A percentile compares a stretch with the other conserved stretches of the same genome.
phyloP scores from a whole-genome alignment of 2,888 invertebrate genomes.

The Nephrotoma appendiculata region DNA sequence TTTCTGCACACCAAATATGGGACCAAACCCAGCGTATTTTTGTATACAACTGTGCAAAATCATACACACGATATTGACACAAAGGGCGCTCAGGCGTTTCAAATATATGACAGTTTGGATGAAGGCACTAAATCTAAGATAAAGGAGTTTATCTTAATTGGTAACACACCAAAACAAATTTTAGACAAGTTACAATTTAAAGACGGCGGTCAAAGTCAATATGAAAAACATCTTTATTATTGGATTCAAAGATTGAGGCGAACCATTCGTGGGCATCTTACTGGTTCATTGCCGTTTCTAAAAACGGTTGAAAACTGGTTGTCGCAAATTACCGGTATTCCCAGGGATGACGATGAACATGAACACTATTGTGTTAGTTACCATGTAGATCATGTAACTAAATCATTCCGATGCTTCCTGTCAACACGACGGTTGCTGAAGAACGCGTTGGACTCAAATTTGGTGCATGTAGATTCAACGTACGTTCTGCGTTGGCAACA shows the following conservation, averaged over 20 bases:
- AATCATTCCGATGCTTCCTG: neutral
- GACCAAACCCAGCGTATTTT: no score
- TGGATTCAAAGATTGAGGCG: no score
- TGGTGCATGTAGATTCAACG: conserved; percentile 11
- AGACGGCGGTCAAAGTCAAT: no score
- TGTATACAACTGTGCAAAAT: no score
- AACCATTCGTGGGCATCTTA: no score
- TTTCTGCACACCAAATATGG: no score
- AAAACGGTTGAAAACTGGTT: no score
- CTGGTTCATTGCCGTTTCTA: no score
- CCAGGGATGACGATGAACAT: neutral
- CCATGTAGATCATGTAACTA: neutral
- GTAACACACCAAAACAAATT: neutral
- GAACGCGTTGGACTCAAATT: neutral
- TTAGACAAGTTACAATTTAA: neutral
- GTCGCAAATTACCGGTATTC: neutral
- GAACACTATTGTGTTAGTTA: neutral
- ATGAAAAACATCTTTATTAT: no score
- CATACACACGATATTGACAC: neutral
- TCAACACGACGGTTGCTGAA: neutral
- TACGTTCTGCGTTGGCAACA: neutral
- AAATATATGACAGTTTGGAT: neutral
- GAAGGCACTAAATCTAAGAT: neutral
- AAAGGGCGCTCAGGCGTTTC: neutral
- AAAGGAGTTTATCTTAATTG: neutral